These are phyloP conservation scores for Epizoanthus scotinus DNA, from an alignment of 92 coral and sea anemone species.

Conservation along the genomic window DNA sequence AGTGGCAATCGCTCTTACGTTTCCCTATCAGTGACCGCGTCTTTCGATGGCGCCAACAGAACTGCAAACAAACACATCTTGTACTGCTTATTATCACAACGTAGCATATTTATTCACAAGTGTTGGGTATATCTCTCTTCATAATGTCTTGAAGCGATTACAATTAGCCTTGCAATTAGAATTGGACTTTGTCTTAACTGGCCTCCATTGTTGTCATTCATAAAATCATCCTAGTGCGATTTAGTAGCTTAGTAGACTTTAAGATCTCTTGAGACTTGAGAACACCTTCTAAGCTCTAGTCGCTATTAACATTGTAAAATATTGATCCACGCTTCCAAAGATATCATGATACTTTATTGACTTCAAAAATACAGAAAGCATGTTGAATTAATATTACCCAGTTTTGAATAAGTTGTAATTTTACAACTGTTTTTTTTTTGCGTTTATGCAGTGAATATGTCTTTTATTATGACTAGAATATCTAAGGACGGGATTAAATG, in stretches of 20 bases:
- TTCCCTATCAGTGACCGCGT: neutral
- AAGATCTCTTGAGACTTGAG: conserved; percentile 11
- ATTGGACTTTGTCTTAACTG: conserved; percentile 33
- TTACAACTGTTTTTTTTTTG: conserved; percentile 7
- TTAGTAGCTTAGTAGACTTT: neutral
- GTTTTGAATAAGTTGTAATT: neutral
- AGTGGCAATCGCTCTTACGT: conserved; percentile 5
- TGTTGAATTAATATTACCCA: no score
- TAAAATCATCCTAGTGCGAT: conserved; percentile 20
- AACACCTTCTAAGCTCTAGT: conserved; percentile 3
- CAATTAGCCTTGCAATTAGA: conserved; percentile 38
- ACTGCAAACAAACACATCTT: conserved; percentile 20
- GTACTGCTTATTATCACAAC: neutral
- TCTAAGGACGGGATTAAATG: conserved; percentile 46
- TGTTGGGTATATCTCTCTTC: conserved; percentile 24
- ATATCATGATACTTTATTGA: conserved; percentile 26
- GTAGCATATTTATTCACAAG: conserved; percentile 19
- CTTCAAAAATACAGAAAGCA: conserved; percentile 16
- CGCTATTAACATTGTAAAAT: conserved; percentile 28
- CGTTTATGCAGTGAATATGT: conserved; percentile 7
- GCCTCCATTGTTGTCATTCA: conserved; percentile 25
- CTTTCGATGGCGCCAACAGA: conserved; percentile 24
- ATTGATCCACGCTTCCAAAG: conserved; percentile 28
- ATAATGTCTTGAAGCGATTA: conserved; percentile 28
- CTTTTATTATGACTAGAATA: conserved; percentile 29